Evolutionary conservation across 1,140 invertebrate genomes (phyloP), one percentile per base, ranked within the genome.

Genomic region (Asbolus verrucosus): DNA sequence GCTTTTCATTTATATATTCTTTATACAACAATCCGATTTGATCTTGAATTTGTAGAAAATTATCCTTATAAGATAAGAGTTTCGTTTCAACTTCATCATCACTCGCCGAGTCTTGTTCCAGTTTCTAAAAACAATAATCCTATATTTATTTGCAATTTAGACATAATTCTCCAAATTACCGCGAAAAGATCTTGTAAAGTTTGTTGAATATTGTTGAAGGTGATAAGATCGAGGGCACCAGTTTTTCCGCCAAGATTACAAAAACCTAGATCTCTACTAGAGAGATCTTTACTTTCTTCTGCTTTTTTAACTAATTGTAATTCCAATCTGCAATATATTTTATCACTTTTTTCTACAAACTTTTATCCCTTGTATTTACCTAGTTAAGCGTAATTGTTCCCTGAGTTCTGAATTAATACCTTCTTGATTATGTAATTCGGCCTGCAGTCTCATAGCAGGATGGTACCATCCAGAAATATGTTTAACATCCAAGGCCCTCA

Each of bases 401-500:
- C 87, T 75, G 2, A 89, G 76, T 72, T 85, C 84, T 1, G 81
- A 73, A 78, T 88, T 89, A 19, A 83, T 84, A 2, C 88, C 88
- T 78, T 88, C 83, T 3, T 87, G 70, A 63, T 86, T 83, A 79
- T 88, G 86, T 1, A 92, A 75, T 77, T 89, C 88, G 67, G 89
- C 85, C 69, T 91, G 87, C 6, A 91, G 84, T 73, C 88, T 81
- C 88, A 91, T 91, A 1, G 89, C 89, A 11, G 90, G 89, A 73
- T 91, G 88, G 77, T 91, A 91, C 89, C 90, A 92, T 5, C 90
- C 90, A 31, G 89, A 86, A 9, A 89, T 80, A 77, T 90, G 89
- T 31, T 90, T 83, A 0, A 87, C 85, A 75, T 91, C 90, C 79
- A 92, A 83, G 30, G 88, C 87, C 73, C 86, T 82, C 6, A 90